Percentiles rank a stretch among this genome's conserved stretches.
Conservation (phyloP, 2,797 vertebrate genomes). For the Pagetopsis macropterus region DNA sequence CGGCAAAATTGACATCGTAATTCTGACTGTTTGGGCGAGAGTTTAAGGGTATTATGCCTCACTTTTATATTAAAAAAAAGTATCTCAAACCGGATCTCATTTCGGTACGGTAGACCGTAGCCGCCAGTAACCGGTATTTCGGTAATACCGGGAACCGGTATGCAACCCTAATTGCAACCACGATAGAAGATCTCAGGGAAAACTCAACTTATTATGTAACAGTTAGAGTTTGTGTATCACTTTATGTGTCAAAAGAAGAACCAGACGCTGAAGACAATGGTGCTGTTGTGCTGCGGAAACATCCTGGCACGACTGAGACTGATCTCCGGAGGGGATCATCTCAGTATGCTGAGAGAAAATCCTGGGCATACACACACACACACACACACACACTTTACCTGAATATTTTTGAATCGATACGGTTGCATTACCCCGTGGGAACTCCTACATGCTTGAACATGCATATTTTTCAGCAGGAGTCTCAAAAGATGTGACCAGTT, state of each 20-base stretch:
- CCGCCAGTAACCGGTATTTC: too few relatives aligned
- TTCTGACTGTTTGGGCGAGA: too few relatives aligned
- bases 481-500: background rate
- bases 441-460: slow-evolving; percentile 5
- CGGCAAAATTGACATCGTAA: too few relatives aligned
- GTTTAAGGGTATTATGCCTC: too few relatives aligned
- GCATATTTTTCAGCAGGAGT: slow-evolving; percentile 7
- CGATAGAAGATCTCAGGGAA: background rate
- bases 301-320: slow-evolving; percentile 24
- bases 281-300: slow-evolving; percentile 51
- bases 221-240: slow-evolving; percentile 18
- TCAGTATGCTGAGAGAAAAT: slow-evolving; percentile 31
- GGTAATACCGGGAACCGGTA: too few relatives aligned
- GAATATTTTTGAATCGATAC: slow-evolving; percentile 17
- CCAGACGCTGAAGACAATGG: slow-evolving; percentile 64
- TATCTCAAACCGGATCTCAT: too few relatives aligned
- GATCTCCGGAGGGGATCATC: slow-evolving; percentile 19
- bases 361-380: background rate
- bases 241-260: slow-evolving; percentile 42
- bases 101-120: too few relatives aligned
- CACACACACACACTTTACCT: background rate
- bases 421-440: slow-evolving; percentile 5
- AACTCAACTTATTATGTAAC: slow-evolving; percentile 4
- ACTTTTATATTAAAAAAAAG: too few relatives aligned
- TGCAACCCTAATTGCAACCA: background rate